Evolutionary conservation across 23 tunicate genomes (phyloP).

Genomic region (Trididemnum clinides): DNA sequence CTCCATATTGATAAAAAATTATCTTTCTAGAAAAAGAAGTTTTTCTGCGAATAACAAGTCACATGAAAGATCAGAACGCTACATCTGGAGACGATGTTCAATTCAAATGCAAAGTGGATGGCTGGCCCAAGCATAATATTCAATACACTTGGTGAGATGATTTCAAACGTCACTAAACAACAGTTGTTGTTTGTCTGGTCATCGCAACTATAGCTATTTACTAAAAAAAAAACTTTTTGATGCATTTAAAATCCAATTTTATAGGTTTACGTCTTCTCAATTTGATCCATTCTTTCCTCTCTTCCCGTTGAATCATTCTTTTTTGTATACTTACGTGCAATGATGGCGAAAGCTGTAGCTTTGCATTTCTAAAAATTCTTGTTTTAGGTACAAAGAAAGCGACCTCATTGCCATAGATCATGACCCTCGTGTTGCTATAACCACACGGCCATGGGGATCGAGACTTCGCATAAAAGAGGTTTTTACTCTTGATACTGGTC

Average conservation of each 20-base stretch:
- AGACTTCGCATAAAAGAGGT: conserved; percentile 55
- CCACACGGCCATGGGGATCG: conserved; percentile 47
- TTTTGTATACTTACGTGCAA: no score
- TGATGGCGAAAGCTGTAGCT: no score
- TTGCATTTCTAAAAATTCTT: background rate
- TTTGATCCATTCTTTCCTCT: no score
- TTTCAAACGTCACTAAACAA: no score
- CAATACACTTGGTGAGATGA: conserved; percentile 71
- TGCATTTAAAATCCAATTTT: no score
- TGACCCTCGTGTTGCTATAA: conserved; percentile 54
- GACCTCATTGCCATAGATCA: conserved; percentile 25
- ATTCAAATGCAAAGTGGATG: conserved; percentile 68
- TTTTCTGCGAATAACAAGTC: conserved; percentile 45
- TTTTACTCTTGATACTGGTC: conserved; percentile 68
- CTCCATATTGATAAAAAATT: background rate
- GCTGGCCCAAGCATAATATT: conserved; percentile 51
- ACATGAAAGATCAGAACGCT: conserved; percentile 40
- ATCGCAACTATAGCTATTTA: no score
- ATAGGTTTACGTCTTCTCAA: no score
- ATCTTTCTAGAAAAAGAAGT: background rate
- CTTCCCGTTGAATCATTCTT: no score
- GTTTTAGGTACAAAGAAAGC: conserved; percentile 64
- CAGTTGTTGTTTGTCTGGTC: no score
- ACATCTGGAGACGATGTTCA: conserved; percentile 49
- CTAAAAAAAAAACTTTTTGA: no score